Base-by-base conservation (phyloP, 2,113 vertebrate genomes). In the Boleophthalmus pectinirostris region DNA sequence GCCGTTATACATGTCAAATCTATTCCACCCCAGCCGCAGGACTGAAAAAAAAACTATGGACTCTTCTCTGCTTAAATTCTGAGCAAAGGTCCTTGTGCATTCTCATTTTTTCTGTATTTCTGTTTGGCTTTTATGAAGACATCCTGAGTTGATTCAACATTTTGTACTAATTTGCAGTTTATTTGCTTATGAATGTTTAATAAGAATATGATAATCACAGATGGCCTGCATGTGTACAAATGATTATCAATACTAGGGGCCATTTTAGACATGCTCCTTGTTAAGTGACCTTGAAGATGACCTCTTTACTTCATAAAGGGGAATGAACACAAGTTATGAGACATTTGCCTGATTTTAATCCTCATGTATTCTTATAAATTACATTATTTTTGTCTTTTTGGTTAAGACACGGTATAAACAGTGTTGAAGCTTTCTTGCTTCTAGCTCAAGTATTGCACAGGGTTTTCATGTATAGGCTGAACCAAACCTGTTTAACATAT, bases 391-490 rank as follows among this genome's bases (percentile, higher is more conserved):
- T 68, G 8, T 69, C 45, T 84, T 77, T 73, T 69, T 46, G 66
- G 68, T 88, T 66, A 75, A 73, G 54, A 70, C 18, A 74, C 72
- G 14, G 79, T 68, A 68, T 86, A 84, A 91, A 89, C 87, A 90
- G 92, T 92, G 87, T 92, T 92, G 70, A 88, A 77, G 87, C 85
- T 89, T 83, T 88, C 81, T 90, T 91, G 84, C 90, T 89, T 86
- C 65, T 82, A 71, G 72, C 74, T 80, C n/a, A 70, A 84, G 77
- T 86, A 65, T 85, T 82, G 68, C 73, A 84, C 82, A 66, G 24
- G 56, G 60, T 82, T 79, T 63, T 54, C 51, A 66, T 71, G 45
- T 68, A 80, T 84, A 85, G 75, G 77, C 73, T 66, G 69, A 78
- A 82, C 75, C 70, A 80, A 90, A 89, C 82, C 68, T 66, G 58